A percentile compares a stretch with the other conserved stretches of the same genome.
These are phyloP conservation scores for Hermaeophaga mercurialis DNA, from an alignment of 2,888 invertebrate species.

Conservation along the genomic window DNA sequence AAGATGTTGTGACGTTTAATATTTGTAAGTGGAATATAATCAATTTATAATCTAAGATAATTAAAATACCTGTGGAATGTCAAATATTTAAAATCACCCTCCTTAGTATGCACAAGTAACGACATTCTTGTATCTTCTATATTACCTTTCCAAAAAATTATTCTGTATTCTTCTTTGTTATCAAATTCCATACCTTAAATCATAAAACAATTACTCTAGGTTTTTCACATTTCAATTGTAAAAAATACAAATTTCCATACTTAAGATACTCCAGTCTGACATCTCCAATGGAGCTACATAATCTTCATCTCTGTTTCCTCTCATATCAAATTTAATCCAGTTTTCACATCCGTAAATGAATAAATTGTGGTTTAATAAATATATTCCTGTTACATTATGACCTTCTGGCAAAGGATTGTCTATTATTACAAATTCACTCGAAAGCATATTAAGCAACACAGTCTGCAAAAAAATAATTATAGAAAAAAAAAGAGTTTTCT, in stretches of 20 bases:
- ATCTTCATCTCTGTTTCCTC: slow-evolving; percentile 72
- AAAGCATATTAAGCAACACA: slow-evolving; percentile 88
- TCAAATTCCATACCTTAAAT: slow-evolving; percentile 72
- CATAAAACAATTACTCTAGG: background rate
- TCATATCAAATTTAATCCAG: slow-evolving; percentile 79
- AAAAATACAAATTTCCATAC: too few relatives aligned
- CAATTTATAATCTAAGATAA: too few relatives aligned
- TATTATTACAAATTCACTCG: slow-evolving; percentile 88
- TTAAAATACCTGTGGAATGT: slow-evolving; percentile 44
- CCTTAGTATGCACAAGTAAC: slow-evolving; percentile 33
- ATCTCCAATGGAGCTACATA: slow-evolving; percentile 64
- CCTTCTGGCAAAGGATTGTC: slow-evolving; percentile 81
- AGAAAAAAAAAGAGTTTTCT: too few relatives aligned
- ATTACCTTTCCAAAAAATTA: slow-evolving; percentile 82
- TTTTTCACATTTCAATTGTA: too few relatives aligned
- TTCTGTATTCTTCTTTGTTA: slow-evolving; percentile 69
- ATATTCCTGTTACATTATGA: slow-evolving; percentile 68
- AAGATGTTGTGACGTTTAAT: too few relatives aligned
- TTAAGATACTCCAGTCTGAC: slow-evolving; percentile 73
- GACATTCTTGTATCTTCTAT: slow-evolving; percentile 77
- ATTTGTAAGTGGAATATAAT: too few relatives aligned
- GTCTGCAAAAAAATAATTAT: slow-evolving; percentile 65
- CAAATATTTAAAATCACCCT: slow-evolving; percentile 39
- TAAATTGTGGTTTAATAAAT: slow-evolving; percentile 71
- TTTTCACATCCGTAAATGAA: slow-evolving; percentile 77